Base-by-base conservation (phyloP, 1,140 invertebrate genomes). In the Colletes gigas region DNA sequence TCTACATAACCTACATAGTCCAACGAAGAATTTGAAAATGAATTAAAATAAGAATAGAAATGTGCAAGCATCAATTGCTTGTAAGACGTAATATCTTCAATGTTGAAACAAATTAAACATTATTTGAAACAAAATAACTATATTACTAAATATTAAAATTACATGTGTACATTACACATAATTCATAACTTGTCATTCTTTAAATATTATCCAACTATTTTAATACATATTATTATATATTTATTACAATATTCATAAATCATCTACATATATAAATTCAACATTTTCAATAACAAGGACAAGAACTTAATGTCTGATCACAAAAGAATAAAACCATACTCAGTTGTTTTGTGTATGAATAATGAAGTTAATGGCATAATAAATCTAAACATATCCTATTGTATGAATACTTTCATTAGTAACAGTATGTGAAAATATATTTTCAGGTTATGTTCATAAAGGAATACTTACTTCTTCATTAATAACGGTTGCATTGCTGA, bases 401-500 rank as follows among this genome's bases (percentile, higher is more conserved):
- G 63, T 52, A 41, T 55, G 10, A 41, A 60, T 66, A 9, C 60
- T 60, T 41, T 41, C 21, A 66, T 41, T 50, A 39, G 10, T 57
- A 52, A 17, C 15, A 57, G 2, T 54, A 41, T 66, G 44, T 65
- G 54, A 72, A 78, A 71, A 62, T 41, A n/a, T 84, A 82, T 50
- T 69, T 76, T 52, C 21, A 73, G 72, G 72, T 80, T 80, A 68
- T 75, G 41, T 67, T 19, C 6, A 50, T 76, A 68, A 83, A 77
- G 0, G 12, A 57, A 57, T 73, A 76, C 82, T 94, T 94, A 98
- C 97, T 95, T 99, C 98, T 95, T 99, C 98, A 95, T 99, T 99
- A 86, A 99, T 99, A 80, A 99, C 97, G 50, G 99, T 99, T 65
- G 99, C 99, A 95, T 99, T 99, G 94, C 98, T 99, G 76, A 99